Conservation (phyloP, 1,140 invertebrate genomes). For the Temnothorax curvispinosus region DNA sequence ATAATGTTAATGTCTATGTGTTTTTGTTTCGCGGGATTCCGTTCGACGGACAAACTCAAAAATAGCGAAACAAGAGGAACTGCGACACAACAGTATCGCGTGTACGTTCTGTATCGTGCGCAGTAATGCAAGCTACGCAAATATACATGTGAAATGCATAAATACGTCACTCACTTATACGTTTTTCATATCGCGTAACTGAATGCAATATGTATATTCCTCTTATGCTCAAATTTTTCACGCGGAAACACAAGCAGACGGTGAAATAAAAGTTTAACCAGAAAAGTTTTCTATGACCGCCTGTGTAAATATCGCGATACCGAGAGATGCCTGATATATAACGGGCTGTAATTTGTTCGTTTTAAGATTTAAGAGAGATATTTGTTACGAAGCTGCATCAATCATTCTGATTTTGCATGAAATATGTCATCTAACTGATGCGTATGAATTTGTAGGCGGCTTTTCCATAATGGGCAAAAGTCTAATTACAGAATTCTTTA, state of each 20-base stretch:
- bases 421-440: neutral
- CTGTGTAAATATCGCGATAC: neutral
- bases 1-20: neutral
- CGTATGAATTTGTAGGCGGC: neutral
- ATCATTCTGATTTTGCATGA: slow-evolving; percentile 12
- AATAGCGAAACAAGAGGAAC: neutral
- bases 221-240: neutral
- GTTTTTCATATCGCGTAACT: slow-evolving; percentile 4
- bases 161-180: slow-evolving; percentile 18
- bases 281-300: neutral
- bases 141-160: slow-evolving; percentile 21
- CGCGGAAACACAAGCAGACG: neutral
- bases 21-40: neutral
- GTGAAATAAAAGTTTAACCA: slow-evolving; percentile 8
- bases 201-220: neutral
- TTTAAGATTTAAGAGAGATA: slow-evolving; percentile 6
- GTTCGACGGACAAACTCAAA: slow-evolving; percentile 1
- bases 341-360: neutral
- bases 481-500: neutral
- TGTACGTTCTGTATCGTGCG: neutral
- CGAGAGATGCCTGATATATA: neutral
- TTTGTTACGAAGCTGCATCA: neutral
- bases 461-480: neutral
- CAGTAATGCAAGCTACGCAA: neutral
- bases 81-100: neutral